Evolutionary conservation across 2,888 invertebrate genomes (phyloP).

Genomic region (Acleris laterana): DNA sequence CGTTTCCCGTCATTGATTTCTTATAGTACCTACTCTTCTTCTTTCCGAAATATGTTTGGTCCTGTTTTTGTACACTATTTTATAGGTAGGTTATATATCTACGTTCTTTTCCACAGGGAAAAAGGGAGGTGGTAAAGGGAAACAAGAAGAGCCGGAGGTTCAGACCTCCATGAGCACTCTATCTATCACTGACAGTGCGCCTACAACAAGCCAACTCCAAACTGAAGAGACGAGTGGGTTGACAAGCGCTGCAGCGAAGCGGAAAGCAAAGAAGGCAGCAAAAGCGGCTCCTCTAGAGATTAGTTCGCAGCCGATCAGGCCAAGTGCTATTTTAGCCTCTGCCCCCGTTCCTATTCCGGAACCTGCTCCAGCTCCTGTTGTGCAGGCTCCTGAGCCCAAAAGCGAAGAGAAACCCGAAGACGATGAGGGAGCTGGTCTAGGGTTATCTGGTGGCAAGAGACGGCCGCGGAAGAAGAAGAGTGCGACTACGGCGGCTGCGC

Average conservation of each 20-base stretch:
- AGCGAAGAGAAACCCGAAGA: constrained; percentile 42
- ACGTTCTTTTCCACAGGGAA: constrained; percentile 15
- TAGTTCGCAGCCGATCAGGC: constrained; percentile 12
- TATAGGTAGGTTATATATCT: background rate
- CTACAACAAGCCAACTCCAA: constrained; percentile 28
- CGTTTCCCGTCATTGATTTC: too few species aligned
- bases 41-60: too few species aligned
- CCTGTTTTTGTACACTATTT: background rate
- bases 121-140: constrained; percentile 21
- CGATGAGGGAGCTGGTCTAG: constrained; percentile 44
- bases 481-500: constrained; percentile 17
- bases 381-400: constrained; percentile 26
- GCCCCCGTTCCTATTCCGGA: constrained; percentile 4
- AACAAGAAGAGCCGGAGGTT: constrained; percentile 19
- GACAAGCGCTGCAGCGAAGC: constrained; percentile 21
- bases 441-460: constrained; percentile 43
- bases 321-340: constrained; percentile 6
- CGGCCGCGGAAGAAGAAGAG: constrained; percentile 50
- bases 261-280: constrained; percentile 33
- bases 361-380: constrained; percentile 14
- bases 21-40: too few species aligned
- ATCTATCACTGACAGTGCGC: constrained; percentile 20
- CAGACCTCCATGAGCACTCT: constrained; percentile 21
- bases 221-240: constrained; percentile 14
- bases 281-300: constrained; percentile 31